Base-by-base conservation (phyloP, 2,797 vertebrate genomes). In the Hipposideros larvatus region DNA sequence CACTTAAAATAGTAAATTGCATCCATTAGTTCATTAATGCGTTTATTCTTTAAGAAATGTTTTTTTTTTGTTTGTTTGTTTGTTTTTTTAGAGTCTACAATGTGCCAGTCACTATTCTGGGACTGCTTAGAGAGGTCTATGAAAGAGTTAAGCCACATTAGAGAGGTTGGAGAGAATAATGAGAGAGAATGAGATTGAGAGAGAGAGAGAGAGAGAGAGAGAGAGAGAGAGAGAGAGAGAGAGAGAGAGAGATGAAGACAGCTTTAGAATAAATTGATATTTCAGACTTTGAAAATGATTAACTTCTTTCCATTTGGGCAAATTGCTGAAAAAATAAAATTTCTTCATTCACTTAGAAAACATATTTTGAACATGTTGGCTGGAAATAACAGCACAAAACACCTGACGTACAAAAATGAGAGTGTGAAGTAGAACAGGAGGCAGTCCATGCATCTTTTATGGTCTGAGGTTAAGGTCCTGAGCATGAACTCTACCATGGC, bases 401-500 rank as follows among this genome's bases (percentile, higher is more conserved):
- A 28, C 26, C 43, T 51, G 16, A 51, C 87, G 48, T 74, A n/a
- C 4, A 80, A 73, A 70, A 51, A 28, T 41, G 26, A 59, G 16
- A n/a, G 4, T 34, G 2, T 34, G 31, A 87, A 68, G 34, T 10
- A 74, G 21, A 41, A 68, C 7, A 13, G 11, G 11, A 82, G 41
- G n/a, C 13, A 43, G 14, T 22, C 5, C 57, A 48, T 41, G 15
- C 41, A 43, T 59, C 66, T 66, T 90, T 53, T 28, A 16, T 19
- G 16, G 7, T 80, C 31, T 74, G 41, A 41, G 18, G 7, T 43
- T 31, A 37, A 21, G n/a, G 78, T 28, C 18, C 37, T 14, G 2
- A 34, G 63, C 1, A 5, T 11, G 2, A 15, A 15, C 11, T 19
- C 31, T 37, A 0, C 63, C 18, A 0, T 28, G n/a, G 5, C 18